Evolutionary conservation across 2,888 invertebrate species (phyloP).

Genomic region (Apodemia mormo): DNA sequence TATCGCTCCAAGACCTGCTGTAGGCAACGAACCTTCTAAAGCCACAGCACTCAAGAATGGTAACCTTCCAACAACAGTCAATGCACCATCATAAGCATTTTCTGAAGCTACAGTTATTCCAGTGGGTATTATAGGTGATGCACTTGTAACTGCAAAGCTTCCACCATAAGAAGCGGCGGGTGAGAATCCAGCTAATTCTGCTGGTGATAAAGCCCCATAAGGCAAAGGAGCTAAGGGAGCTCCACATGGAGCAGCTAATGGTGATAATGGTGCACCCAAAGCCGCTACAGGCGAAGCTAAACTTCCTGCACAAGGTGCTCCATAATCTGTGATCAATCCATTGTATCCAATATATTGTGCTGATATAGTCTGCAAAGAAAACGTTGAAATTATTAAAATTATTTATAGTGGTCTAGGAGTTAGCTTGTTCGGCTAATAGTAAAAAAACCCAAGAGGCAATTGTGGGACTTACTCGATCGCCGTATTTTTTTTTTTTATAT

Average conservation of each 20-base stretch:
- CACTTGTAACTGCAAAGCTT: constrained; percentile 41
- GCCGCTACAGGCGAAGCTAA: constrained; percentile 39
- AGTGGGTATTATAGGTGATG: constrained; percentile 48
- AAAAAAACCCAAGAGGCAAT: no score
- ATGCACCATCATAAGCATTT: constrained; percentile 45
- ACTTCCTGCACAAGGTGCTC: constrained; percentile 43
- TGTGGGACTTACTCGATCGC: no score
- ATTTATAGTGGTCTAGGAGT: no score
- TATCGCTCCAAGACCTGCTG: constrained; percentile 47
- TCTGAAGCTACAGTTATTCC: constrained; percentile 50
- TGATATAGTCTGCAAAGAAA: constrained; percentile 36
- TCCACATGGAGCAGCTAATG: constrained; percentile 2
- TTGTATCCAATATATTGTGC: constrained; percentile 45
- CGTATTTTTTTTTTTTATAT: no score
- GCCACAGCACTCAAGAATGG: constrained; percentile 51
- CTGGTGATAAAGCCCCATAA: constrained; percentile 21
- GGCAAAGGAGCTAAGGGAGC: not conserved
- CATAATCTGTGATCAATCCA: constrained; percentile 40
- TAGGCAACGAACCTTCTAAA: constrained; percentile 47
- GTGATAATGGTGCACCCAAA: not conserved
- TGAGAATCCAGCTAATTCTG: constrained; percentile 19
- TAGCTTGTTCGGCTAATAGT: no score
- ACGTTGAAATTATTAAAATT: no score
- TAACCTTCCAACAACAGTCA: constrained; percentile 46
- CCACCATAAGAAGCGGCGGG: constrained; percentile 30